phyloP scores from a whole-genome alignment of 2,888 invertebrate genomes.

The Hypomecis atomaria region DNA sequence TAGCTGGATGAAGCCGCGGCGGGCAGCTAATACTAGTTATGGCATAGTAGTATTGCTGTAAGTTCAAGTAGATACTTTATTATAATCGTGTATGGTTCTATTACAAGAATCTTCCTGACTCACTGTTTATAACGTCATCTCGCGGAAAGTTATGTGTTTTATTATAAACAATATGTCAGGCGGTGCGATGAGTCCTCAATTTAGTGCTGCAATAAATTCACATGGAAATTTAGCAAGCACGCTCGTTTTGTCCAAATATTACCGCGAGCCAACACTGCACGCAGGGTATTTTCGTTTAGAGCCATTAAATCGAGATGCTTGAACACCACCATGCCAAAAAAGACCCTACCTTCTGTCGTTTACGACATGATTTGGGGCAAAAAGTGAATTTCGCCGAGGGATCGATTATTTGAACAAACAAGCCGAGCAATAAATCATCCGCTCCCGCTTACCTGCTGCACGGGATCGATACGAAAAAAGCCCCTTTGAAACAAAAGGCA shows the following conservation, averaged over 20 bases:
- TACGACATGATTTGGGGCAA: slow-evolving; percentile 53
- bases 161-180: slow-evolving; percentile 50
- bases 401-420: slow-evolving; percentile 84
- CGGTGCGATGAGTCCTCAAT: slow-evolving; percentile 57
- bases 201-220: slow-evolving; percentile 67
- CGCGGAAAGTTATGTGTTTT: slow-evolving; percentile 39
- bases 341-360: slow-evolving; percentile 41
- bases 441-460: slow-evolving; percentile 80
- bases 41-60: neutral
- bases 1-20: too few species aligned
- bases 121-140: slow-evolving; percentile 33
- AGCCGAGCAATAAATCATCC: slow-evolving; percentile 80
- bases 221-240: slow-evolving; percentile 68
- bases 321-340: slow-evolving; percentile 47
- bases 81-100: slow-evolving; percentile 17
- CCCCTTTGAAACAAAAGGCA: slow-evolving; percentile 74
- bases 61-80: neutral
- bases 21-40: too few species aligned
- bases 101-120: slow-evolving; percentile 19
- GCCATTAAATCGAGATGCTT: slow-evolving; percentile 73
- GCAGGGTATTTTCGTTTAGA: slow-evolving; percentile 69
- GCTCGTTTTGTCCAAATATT: slow-evolving; percentile 72
- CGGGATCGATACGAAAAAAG: slow-evolving; percentile 76
- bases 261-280: slow-evolving; percentile 64
- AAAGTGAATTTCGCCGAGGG: slow-evolving; percentile 55